Evolutionary conservation across 2,797 vertebrate genomes (phyloP), one percentile per base, ranked within the genome.

Genomic region (Neosilurus mollespiculum): DNA sequence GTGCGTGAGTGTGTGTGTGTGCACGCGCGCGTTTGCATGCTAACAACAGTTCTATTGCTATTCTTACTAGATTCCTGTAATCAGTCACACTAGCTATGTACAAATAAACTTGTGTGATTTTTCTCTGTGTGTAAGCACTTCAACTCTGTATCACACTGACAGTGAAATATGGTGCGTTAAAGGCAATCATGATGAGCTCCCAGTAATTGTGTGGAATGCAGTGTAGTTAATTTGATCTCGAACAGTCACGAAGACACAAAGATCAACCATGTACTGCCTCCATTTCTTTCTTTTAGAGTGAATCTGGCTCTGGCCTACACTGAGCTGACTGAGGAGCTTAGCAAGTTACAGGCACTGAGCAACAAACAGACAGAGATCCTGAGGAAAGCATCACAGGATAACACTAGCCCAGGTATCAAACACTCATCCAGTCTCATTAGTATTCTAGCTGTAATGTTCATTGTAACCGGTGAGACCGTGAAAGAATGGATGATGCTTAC

Each of bases 291-390:
- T 79, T 86, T 49, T 90, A 98, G 98, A 94, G 97, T 99, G 92
- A 99, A 98, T 87, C 86, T 99, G 94, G 97, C 97, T 0, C 93
- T 99, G 93, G 98, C 98, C 78, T 99, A 99, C 94, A 99, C 97
- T 0, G 97, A 99, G 93, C 93, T 99, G 87, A 98, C 96, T 0
- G 97, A 99, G 92, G 97, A 99, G 90, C 93, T 99, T 92, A 96
- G 96, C 76, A 96, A 95, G 18, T 94, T 99, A 71, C 93, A 96
- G 70, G 93, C 95, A 24, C 91, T 99, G 88, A 98, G 96, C 91
- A 92, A 95, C 80, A 95, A 98, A 91, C 98, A 99, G 94, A 96
- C 94, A 10, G 96, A 97, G 90, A 98, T 99, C 91, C 92, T 99
- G 89, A 96, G 96, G 82, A 95, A 96, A 10, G 94, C 97, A 69